Conservation (phyloP, 2,113 vertebrate species). For the Coptodon bakossiorum region DNA sequence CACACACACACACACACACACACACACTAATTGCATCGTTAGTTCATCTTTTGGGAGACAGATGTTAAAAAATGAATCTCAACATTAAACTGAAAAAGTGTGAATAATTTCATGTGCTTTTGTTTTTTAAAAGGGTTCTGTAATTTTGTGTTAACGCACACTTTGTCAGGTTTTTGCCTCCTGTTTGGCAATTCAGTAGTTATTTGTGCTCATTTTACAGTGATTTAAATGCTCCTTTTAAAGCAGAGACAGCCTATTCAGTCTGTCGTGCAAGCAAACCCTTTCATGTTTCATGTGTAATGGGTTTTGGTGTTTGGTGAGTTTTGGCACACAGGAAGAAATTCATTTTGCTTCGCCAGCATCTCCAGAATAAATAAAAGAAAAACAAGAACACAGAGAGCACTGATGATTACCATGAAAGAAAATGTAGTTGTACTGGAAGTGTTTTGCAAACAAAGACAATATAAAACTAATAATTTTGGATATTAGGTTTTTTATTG, state of each 20-base stretch:
- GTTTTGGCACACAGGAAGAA: background rate
- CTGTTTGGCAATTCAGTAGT: background rate
- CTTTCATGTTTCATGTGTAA: background rate
- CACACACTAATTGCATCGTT: conserved; percentile 40
- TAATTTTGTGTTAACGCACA: background rate
- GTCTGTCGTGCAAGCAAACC: background rate
- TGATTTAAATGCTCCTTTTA: background rate
- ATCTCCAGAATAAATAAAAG: background rate
- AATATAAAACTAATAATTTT: background rate
- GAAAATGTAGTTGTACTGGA: background rate
- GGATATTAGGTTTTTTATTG: background rate
- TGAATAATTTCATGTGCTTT: background rate
- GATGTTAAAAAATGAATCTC: conserved; percentile 49
- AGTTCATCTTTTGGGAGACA: conserved; percentile 11
- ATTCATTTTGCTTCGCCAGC: background rate
- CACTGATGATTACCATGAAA: background rate
- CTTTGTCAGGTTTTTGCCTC: background rate
- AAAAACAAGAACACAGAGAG: background rate
- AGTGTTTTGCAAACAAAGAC: background rate
- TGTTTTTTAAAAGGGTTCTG: background rate
- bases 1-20: background rate
- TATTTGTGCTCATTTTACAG: background rate
- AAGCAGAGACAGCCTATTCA: background rate
- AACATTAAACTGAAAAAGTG: background rate
- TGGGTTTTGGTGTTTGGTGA: background rate